phyloP scores from a whole-genome alignment of 1,140 invertebrate genomes.

The Plectus sambesii region DNA sequence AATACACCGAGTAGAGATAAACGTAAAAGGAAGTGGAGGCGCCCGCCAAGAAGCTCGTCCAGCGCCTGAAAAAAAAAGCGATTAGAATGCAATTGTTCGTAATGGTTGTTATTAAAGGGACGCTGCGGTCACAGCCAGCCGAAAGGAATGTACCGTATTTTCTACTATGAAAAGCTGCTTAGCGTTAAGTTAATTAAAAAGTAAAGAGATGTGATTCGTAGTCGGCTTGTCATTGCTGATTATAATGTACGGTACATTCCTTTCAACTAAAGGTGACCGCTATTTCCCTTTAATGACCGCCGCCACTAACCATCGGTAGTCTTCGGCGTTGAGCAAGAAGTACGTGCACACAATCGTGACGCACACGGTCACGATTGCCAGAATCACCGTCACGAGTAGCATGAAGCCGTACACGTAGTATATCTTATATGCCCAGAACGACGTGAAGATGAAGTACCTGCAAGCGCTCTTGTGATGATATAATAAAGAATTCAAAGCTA shows the following conservation, averaged over 20 bases:
- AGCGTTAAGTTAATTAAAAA: no score
- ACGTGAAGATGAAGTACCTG: conserved; percentile 99
- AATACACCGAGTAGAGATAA: conserved; percentile 97
- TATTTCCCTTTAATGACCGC: no score
- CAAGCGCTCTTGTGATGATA: no score
- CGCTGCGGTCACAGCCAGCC: no score
- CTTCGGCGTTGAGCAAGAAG: conserved; percentile 96
- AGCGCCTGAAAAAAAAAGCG: conserved; percentile 74
- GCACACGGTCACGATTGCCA: conserved; percentile 91
- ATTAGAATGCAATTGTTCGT: no score
- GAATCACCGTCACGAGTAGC: conserved; percentile 89
- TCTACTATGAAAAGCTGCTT: no score
- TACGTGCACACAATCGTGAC: conserved; percentile 99
- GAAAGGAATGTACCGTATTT: no score
- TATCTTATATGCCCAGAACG: conserved; percentile 99
- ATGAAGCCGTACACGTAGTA: conserved; percentile 99
- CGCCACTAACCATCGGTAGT: conserved; percentile 85
- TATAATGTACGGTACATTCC: no score
- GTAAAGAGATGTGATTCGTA: no score
- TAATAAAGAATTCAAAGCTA: conserved; percentile 7
- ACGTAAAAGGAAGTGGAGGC: conserved; percentile 92
- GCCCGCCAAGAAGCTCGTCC: conserved; percentile 93
- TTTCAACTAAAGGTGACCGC: no score
- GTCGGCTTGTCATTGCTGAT: no score
- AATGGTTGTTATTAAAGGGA: no score